phyloP scores from a whole-genome alignment of 1,140 invertebrate genomes.

The Drosophila ohnishii region DNA sequence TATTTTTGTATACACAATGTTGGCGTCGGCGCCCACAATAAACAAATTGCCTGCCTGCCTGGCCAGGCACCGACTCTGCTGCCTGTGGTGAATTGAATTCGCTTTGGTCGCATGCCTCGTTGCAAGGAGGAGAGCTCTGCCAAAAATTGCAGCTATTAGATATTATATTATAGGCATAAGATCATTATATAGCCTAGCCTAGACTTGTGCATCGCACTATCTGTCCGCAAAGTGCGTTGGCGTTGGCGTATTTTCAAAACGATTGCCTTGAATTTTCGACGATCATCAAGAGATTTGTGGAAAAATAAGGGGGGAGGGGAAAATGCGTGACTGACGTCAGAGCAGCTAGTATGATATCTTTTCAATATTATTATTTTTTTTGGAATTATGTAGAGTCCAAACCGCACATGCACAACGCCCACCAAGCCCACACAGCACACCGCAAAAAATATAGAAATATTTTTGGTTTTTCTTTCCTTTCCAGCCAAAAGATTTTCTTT shows the following conservation, averaged over 20 bases:
- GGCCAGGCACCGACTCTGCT: slow-evolving; percentile 13
- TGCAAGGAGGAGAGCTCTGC: slow-evolving; percentile 45
- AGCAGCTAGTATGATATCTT: slow-evolving; percentile 33
- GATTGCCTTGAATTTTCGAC: slow-evolving; percentile 68
- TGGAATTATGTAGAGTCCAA: slow-evolving; percentile 49
- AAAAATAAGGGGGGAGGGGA: not conserved
- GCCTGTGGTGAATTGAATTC: slow-evolving; percentile 74
- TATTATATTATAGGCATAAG: slow-evolving; percentile 35
- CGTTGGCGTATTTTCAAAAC: slow-evolving; percentile 75
- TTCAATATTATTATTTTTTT: slow-evolving; percentile 24
- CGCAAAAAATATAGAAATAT: slow-evolving; percentile 32
- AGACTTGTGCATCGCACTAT: slow-evolving; percentile 28
- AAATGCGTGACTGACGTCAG: slow-evolving; percentile 69
- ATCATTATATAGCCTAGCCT: slow-evolving; percentile 19
- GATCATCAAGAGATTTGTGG: slow-evolving; percentile 5
- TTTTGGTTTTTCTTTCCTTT: slow-evolving; percentile 43
- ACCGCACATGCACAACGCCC: slow-evolving; percentile 53
- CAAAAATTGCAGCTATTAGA: slow-evolving; percentile 65
- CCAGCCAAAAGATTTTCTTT: slow-evolving; percentile 42
- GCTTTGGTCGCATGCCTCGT: slow-evolving; percentile 55
- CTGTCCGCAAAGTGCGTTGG: slow-evolving; percentile 53
- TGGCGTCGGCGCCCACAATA: slow-evolving; percentile 66
- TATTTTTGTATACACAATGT: slow-evolving; percentile 51
- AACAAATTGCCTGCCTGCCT: slow-evolving; percentile 65
- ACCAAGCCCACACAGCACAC: slow-evolving; percentile 18